Evolutionary conservation across 2,888 invertebrate species (phyloP), one percentile per base, ranked within the genome.

Genomic region (Malacosoma neustria): DNA sequence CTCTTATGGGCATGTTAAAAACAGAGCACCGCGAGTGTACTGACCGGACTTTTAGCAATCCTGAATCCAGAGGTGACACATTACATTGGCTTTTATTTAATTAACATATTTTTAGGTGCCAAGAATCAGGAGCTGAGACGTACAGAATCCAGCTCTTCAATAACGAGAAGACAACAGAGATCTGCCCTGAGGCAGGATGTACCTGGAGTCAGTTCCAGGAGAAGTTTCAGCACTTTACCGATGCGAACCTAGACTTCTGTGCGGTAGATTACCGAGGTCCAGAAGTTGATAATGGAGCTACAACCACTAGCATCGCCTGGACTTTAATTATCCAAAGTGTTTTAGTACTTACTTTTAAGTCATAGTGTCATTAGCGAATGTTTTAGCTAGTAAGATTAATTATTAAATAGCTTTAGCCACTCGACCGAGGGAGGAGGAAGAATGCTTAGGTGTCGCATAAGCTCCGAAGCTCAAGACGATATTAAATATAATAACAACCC

Each of bases 181-280:
- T 80, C 2, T 82, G 82, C 38, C 73, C 79, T 0, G 11, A 51
- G 1, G 59, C 62, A 3, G 79, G 80, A 1, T 82, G 82, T 50
- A 59, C 67, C 1, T 80, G 77, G 77, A 40, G 66, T 9, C 50
- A 74, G 43, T 81, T 82, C 53, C 51, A 57, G 14, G 43, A 67
- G 0, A 67, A 51, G 7, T 77, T 80, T 54, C 57, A 71, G 44
- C 40, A 32, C 0, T 75, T 60, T 51, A 49, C 45, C 1, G 34
- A 48, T 2, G 49, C 68, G 0, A 55, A 61, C 38, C 45, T 79
- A 11, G 65, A 69, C 32, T 76, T 77, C 56, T 81, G 80, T 42
- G 61, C 50, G 11, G 46, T 59, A 48, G 48, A 54, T 1, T 55
- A 58, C 12, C 38, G 32, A n/a, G 32, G 30, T 4, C 40, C 44